phyloP scores from a whole-genome alignment of 2,888 invertebrate genomes.

The Galerucella pusilla region DNA sequence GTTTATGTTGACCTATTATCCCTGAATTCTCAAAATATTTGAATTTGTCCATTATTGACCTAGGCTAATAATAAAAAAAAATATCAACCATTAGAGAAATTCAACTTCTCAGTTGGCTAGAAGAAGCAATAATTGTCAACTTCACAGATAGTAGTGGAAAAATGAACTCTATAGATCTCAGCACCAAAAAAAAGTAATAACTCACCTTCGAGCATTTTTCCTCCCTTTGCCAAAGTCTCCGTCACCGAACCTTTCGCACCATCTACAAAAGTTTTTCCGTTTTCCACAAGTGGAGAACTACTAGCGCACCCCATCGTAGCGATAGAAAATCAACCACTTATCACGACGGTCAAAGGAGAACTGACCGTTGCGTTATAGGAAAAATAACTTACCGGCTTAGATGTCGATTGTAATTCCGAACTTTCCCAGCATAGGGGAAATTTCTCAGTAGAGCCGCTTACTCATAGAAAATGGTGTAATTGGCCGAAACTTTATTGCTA shows the following conservation, averaged over 20 bases:
- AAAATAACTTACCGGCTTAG: neutral
- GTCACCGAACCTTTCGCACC: slow-evolving; percentile 59
- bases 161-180: too few species aligned
- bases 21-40: too few species aligned
- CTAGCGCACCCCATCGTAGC: slow-evolving; percentile 62
- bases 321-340: slow-evolving; percentile 20
- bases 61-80: too few species aligned
- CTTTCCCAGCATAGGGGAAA: neutral
- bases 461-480: neutral
- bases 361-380: slow-evolving; percentile 26
- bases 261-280: slow-evolving; percentile 60
- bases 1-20: too few species aligned
- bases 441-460: slow-evolving; percentile 5
- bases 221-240: slow-evolving; percentile 59
- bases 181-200: neutral
- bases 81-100: too few species aligned
- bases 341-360: slow-evolving; percentile 29
- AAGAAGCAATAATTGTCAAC: too few species aligned
- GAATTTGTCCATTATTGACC: too few species aligned
- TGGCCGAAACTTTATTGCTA: neutral
- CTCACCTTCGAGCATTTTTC: slow-evolving; percentile 59
- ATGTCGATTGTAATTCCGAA: slow-evolving; percentile 31
- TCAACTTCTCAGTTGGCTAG: too few species aligned
- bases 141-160: too few species aligned
- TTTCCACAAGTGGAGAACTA: slow-evolving; percentile 62